These are phyloP conservation scores for Chamaea fasciata DNA, from an alignment of 2,113 vertebrate genomes.

Conservation along the genomic window DNA sequence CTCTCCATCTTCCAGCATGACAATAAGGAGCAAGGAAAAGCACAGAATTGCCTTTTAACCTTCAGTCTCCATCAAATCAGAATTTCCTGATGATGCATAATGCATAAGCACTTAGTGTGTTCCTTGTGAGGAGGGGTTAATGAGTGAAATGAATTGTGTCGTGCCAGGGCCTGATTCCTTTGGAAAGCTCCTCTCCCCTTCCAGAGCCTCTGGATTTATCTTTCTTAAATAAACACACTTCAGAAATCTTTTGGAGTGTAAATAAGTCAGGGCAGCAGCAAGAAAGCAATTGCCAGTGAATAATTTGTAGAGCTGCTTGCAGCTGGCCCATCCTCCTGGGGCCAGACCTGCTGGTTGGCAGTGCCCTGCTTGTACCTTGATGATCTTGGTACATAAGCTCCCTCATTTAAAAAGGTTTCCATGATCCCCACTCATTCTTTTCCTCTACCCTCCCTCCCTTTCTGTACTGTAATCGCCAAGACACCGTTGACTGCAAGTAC, in stretches of 20 bases:
- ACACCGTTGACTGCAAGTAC: neutral
- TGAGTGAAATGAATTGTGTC: neutral
- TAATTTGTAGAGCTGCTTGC: neutral
- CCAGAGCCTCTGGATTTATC: constrained; percentile 16
- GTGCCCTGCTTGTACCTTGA: neutral
- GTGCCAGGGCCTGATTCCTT: neutral
- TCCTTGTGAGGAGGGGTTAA: neutral
- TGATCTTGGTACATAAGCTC: neutral
- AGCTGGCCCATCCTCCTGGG: neutral
- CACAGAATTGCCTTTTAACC: neutral
- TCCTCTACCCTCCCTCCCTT: neutral
- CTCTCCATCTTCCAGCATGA: neutral
- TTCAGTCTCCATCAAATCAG: neutral
- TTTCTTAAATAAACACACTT: constrained; percentile 56
- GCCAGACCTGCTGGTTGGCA: constrained; percentile 10
- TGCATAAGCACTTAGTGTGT: neutral
- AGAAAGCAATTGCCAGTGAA: constrained; percentile 28
- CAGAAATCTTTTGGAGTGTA: constrained; percentile 36
- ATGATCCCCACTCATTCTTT: neutral
- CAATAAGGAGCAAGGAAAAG: neutral
- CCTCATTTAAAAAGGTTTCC: neutral
- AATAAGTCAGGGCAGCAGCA: constrained; percentile 40
- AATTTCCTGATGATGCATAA: neutral
- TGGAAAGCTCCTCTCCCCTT: neutral
- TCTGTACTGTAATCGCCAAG: constrained; percentile 8